Percentiles rank a stretch among this genome's conserved stretches.
Evolutionary conservation across 2,113 vertebrate species (phyloP).

Genomic region (Donacobius atricapilla): DNA sequence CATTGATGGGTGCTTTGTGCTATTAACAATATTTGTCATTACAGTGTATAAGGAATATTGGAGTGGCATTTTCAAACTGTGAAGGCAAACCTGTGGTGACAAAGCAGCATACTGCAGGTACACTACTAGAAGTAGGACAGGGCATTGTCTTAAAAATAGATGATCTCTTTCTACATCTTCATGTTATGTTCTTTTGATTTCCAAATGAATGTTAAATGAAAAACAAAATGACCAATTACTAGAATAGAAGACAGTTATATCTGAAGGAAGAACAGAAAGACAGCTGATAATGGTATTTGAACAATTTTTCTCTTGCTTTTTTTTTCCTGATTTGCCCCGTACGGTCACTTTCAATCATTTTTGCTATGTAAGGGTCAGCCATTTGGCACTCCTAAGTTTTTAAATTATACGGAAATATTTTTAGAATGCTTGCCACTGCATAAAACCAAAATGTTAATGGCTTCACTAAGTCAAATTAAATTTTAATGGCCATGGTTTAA

Average conservation of each 20-base stretch:
- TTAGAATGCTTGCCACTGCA: constrained; percentile 51
- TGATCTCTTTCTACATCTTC: not conserved
- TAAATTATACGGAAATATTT: constrained; percentile 52
- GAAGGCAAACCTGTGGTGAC: not conserved
- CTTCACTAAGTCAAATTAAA: constrained; percentile 66
- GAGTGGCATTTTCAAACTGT: not conserved
- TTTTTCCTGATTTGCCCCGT: not conserved
- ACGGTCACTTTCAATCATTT: not conserved
- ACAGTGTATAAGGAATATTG: not conserved
- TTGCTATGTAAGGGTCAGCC: not conserved
- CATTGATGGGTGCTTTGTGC: not conserved
- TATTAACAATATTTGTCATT: not conserved
- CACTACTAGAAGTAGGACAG: not conserved
- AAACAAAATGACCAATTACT: not conserved
- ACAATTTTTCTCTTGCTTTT: not conserved
- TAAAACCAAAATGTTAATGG: constrained; percentile 59
- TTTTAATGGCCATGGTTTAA: constrained; percentile 59
- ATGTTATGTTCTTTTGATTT: not conserved
- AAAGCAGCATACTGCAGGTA: not conserved
- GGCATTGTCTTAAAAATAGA: not conserved
- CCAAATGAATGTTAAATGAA: not conserved
- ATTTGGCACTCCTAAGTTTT: not conserved
- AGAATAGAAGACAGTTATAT: not conserved
- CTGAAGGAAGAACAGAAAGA: not conserved
- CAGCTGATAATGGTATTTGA: not conserved